phyloP scores from a whole-genome alignment of 2,113 vertebrate species.

The Oriolus oriolus region DNA sequence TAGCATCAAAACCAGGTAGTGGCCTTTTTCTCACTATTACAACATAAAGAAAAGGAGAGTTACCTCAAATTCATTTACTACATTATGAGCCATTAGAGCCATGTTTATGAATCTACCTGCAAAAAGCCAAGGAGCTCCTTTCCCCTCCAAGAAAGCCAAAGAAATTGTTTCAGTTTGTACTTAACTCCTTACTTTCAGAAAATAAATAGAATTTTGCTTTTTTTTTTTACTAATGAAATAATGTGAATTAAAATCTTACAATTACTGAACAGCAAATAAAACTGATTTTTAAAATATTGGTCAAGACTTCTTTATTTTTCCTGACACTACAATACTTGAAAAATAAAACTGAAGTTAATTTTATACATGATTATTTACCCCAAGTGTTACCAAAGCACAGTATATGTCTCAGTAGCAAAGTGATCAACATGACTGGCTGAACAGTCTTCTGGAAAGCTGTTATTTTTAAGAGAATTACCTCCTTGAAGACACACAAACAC shows the following conservation, averaged over 20 bases:
- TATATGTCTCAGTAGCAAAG: not conserved
- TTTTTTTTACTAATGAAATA: not conserved
- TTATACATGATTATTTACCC: not conserved
- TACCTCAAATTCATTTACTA: no score
- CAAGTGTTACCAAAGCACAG: not conserved
- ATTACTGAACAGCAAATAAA: not conserved
- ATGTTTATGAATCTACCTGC: not conserved
- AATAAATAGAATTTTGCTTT: not conserved
- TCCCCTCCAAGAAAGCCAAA: not conserved
- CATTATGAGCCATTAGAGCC: not conserved
- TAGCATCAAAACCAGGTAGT: not conserved
- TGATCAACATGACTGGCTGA: not conserved
- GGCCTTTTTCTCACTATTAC: not conserved
- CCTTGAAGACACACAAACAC: not conserved
- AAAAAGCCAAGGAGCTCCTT: not conserved
- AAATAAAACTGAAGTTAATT: not conserved
- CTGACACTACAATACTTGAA: not conserved
- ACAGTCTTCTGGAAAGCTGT: not conserved
- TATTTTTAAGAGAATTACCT: not conserved
- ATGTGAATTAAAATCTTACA: not conserved
- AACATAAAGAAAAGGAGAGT: not conserved
- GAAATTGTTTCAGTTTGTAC: not conserved
- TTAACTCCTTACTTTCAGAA: not conserved
- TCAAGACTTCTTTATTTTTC: not conserved
- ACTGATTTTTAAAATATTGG: not conserved